These are phyloP conservation scores for Falco cherrug DNA, from an alignment of 2,797 vertebrate species.

Conservation along the genomic window DNA sequence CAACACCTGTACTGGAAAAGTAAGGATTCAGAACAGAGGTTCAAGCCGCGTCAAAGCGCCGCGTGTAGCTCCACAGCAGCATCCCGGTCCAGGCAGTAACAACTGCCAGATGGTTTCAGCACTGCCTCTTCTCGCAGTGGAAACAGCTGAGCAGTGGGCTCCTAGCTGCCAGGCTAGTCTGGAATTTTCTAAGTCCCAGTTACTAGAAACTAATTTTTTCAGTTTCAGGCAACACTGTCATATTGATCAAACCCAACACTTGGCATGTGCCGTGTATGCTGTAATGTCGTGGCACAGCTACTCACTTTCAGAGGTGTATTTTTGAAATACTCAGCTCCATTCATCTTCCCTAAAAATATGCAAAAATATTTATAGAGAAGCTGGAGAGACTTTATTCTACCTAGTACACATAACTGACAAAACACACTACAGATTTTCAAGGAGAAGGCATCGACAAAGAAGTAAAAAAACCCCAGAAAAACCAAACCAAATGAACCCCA, in stretches of 20 bases:
- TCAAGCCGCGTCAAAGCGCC: fast-evolving
- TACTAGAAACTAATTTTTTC: not conserved
- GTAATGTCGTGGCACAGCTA: not conserved
- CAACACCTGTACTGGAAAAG: not conserved
- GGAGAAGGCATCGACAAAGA: not conserved
- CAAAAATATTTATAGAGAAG: not conserved
- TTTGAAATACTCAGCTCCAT: not conserved
- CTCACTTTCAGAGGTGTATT: not conserved
- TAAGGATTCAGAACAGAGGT: not conserved
- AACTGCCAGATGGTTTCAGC: not conserved
- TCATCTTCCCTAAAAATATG: not conserved
- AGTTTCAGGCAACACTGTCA: not conserved
- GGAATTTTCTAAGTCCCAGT: not conserved
- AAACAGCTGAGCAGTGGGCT: not conserved
- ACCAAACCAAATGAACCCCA: not conserved
- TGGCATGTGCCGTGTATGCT: fast-evolving
- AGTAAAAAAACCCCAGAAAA: not conserved
- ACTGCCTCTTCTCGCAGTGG: not conserved
- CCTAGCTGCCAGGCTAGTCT: not conserved
- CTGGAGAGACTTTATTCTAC: not conserved
- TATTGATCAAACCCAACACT: fast-evolving
- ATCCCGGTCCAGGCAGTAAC: not conserved
- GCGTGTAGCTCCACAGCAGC: fast-evolving
- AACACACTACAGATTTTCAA: not conserved
- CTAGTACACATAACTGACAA: not conserved